Conservation (phyloP, 92 coral and sea anemone genomes). For the Umimayanthus kanabou region DNA sequence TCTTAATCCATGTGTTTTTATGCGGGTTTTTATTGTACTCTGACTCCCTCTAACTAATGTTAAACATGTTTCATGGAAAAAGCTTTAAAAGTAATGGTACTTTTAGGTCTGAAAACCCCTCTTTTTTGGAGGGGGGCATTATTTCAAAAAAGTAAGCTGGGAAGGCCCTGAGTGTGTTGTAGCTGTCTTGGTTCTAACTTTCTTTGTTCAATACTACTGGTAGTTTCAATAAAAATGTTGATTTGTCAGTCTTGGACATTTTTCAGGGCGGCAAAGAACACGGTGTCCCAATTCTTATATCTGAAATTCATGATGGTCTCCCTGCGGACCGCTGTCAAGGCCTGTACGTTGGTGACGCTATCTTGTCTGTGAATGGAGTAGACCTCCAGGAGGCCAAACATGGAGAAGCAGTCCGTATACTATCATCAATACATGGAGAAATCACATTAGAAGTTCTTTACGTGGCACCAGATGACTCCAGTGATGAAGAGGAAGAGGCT, state of each 20-base stretch:
- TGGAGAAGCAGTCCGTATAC: slow-evolving; percentile 87
- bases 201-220: no score
- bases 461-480: slow-evolving; percentile 99
- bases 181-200: neutral
- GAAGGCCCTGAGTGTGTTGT: no score
- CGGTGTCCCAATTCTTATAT: slow-evolving; percentile 96
- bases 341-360: slow-evolving; percentile 96
- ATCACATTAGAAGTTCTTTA: slow-evolving; percentile 94
- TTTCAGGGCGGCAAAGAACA: slow-evolving; percentile 97
- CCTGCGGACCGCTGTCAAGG: slow-evolving; percentile 92
- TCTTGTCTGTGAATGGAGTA: slow-evolving; percentile 93
- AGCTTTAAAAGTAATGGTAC: no score
- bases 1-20: no score
- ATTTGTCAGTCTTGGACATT: neutral
- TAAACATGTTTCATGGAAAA: no score
- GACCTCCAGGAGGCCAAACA: slow-evolving; percentile 98
- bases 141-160: no score
- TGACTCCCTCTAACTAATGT: no score
- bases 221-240: neutral
- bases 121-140: no score
- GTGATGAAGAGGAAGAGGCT: slow-evolving; percentile 92
- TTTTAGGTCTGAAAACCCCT: no score
- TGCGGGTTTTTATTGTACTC: no score
- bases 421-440: slow-evolving; percentile 94
- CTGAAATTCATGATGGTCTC: slow-evolving; percentile 94